These are phyloP conservation scores for Apocheima hispidaria DNA, from an alignment of 2,888 invertebrate genomes.

Conservation along the genomic window DNA sequence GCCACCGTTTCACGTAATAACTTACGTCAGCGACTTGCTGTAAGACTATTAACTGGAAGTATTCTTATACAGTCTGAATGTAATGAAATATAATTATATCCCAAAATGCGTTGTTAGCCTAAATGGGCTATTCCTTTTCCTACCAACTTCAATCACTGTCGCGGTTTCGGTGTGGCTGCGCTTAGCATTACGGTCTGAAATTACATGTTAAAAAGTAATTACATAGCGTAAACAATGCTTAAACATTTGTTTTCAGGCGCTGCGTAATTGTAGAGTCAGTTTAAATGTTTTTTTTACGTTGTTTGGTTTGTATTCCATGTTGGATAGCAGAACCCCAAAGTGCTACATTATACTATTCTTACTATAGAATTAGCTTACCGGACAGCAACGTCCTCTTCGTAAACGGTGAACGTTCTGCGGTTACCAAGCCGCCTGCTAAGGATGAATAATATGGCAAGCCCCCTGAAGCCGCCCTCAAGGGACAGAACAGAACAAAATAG, in stretches of 20 bases:
- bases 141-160: slow-evolving; percentile 19
- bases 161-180: slow-evolving; percentile 7
- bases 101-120: slow-evolving; percentile 14
- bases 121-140: slow-evolving; percentile 17
- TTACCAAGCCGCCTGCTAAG: no score
- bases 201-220: slow-evolving; percentile 31
- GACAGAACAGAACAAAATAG: no score
- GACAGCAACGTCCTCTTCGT: no score
- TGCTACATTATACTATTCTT: no score
- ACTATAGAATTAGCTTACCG: no score
- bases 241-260: slow-evolving; percentile 28
- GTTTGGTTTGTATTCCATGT: neutral
- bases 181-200: slow-evolving; percentile 28
- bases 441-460: no score
- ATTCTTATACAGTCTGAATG: neutral
- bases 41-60: neutral
- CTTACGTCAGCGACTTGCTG: neutral
- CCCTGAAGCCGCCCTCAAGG: no score
- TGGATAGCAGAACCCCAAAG: no score
- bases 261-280: neutral
- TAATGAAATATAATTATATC: slow-evolving; percentile 22
- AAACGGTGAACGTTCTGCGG: no score
- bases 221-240: slow-evolving; percentile 33
- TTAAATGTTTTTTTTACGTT: no score
- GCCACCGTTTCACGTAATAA: no score